Conservation (phyloP, 2,797 vertebrate genomes). For the Sebastes baramenuke region DNA sequence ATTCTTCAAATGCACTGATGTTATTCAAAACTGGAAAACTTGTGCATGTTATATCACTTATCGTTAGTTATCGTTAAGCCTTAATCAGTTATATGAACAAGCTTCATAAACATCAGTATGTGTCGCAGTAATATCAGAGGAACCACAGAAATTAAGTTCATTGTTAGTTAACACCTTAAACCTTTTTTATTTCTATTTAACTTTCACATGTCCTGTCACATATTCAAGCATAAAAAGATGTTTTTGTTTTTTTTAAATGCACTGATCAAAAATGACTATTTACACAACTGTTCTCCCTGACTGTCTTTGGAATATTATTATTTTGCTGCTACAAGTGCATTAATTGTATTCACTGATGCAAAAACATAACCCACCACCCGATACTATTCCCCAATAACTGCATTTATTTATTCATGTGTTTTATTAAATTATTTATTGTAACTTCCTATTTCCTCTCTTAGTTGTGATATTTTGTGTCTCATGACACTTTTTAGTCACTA, state of each 20-base stretch:
- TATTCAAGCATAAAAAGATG: not conserved
- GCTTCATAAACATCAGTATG: not conserved
- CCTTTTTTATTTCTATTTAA: not conserved
- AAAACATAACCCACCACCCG: not conserved
- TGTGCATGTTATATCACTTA: fast-evolving
- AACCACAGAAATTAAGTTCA: not conserved
- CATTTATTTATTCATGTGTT: not conserved
- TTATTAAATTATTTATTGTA: not conserved
- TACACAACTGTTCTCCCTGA: not conserved
- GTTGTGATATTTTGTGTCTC: not conserved
- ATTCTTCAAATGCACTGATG: not conserved
- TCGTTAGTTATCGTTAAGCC: not conserved
- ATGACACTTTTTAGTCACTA: not conserved
- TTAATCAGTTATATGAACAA: not conserved
- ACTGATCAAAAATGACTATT: not conserved
- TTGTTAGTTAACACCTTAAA: not conserved
- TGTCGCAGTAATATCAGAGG: not conserved
- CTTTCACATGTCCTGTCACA: not conserved
- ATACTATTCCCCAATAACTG: not conserved
- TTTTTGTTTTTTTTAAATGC: not conserved
- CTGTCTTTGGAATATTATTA: not conserved
- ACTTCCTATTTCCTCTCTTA: not conserved
- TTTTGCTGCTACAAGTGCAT: not conserved
- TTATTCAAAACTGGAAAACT: not conserved
- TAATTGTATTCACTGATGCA: not conserved